Conservation (phyloP, 1,140 invertebrate species). For the Hyposmocoma kahamanoa region DNA sequence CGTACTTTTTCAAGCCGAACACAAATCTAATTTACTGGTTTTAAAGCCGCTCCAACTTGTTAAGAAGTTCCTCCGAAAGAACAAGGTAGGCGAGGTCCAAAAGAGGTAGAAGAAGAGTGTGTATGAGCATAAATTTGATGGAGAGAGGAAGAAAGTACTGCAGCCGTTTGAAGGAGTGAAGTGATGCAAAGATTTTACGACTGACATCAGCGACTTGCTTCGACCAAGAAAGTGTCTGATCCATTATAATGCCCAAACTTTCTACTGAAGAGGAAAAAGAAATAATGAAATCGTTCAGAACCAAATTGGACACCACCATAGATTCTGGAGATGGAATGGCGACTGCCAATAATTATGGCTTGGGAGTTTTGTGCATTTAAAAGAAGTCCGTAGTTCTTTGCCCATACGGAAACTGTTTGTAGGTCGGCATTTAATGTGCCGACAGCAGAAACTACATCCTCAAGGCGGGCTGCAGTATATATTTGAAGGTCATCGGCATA, state of each 20-base stretch:
- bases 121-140: neutral
- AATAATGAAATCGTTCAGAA: neutral
- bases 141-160: slow-evolving; percentile 2
- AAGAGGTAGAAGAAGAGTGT: slow-evolving; percentile 1
- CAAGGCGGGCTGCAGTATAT: neutral
- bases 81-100: too few relatives aligned
- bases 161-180: slow-evolving; percentile 1
- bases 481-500: neutral
- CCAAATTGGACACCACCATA: neutral
- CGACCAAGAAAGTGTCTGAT: slow-evolving; percentile 2
- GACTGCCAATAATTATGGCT: slow-evolving; percentile 1
- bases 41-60: too few relatives aligned
- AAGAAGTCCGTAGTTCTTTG: neutral
- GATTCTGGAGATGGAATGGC: neutral
- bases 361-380: neutral
- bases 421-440: neutral
- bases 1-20: too few relatives aligned
- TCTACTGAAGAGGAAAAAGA: neutral
- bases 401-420: neutral
- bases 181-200: neutral
- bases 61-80: too few relatives aligned
- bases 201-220: slow-evolving; percentile 1
- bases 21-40: too few relatives aligned
- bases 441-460: neutral
- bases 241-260: neutral